phyloP scores from a whole-genome alignment of 2,113 vertebrate genomes.

The Sinocyclocheilus anophthalmus region DNA sequence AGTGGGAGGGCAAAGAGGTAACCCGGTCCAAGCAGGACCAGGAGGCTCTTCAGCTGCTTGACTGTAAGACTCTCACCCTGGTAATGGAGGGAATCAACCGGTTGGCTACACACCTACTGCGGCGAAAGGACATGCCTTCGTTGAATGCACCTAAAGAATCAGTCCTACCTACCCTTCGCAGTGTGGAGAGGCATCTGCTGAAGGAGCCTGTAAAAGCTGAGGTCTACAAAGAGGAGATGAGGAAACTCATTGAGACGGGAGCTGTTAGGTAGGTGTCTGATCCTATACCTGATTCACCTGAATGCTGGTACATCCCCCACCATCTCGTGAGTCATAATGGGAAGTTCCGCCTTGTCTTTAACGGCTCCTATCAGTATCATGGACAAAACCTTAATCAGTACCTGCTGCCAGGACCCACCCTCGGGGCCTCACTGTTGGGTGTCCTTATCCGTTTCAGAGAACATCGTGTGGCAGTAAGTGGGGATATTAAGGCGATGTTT shows the following conservation, averaged over 20 bases:
- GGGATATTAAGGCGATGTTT: background rate
- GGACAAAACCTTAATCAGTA: conserved; percentile 10
- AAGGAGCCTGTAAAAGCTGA: no score
- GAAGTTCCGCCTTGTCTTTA: background rate
- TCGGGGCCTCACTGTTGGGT: background rate
- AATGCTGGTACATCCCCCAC: conserved; percentile 20
- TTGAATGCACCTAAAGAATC: background rate
- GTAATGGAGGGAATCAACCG: background rate
- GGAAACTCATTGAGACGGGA: no score
- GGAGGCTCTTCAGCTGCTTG: background rate
- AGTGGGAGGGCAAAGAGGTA: no score
- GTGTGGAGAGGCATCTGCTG: no score
- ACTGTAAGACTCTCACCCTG: background rate
- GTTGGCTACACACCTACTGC: background rate
- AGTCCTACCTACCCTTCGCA: no score
- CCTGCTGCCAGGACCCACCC: background rate
- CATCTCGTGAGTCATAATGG: conserved; percentile 16
- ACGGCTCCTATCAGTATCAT: no score
- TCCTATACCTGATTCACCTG: background rate
- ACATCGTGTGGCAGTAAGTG: background rate
- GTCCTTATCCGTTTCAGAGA: background rate
- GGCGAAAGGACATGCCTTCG: background rate
- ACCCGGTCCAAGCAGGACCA: no score
- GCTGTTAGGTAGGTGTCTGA: background rate
- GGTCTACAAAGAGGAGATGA: no score